phyloP scores from a whole-genome alignment of 2,113 vertebrate genomes.

The Promerops cafer region DNA sequence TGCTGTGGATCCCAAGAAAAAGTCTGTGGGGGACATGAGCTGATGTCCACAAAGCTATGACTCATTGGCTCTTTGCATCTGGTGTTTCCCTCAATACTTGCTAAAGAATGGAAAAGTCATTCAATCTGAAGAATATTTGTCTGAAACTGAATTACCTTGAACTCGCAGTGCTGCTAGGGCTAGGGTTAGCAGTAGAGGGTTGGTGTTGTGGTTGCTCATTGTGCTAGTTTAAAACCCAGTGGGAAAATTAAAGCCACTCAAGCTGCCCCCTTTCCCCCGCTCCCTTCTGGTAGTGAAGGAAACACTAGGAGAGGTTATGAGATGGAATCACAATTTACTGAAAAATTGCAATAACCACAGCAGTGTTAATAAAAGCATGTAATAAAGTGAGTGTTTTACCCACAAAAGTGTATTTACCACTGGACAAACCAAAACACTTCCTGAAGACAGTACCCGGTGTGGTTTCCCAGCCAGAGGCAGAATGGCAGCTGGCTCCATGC shows the following conservation, averaged over 20 bases:
- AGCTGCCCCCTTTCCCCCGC: neutral
- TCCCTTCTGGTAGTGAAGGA: neutral
- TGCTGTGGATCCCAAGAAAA: neutral
- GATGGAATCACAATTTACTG: neutral
- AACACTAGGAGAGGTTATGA: neutral
- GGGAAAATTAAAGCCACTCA: neutral
- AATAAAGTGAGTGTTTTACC: neutral
- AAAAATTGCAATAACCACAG: neutral
- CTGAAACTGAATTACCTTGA: neutral
- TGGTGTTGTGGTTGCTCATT: neutral
- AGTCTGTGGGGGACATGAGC: neutral
- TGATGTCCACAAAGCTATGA: neutral
- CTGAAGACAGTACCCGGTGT: neutral
- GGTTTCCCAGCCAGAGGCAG: neutral
- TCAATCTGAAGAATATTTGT: neutral
- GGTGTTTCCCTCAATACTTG: neutral
- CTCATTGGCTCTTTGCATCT: neutral
- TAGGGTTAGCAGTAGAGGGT: neutral
- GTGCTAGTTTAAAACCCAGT: neutral
- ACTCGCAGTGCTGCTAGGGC: rapidly evolving
- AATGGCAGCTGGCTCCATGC: neutral
- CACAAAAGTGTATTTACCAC: neutral
- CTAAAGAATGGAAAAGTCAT: neutral
- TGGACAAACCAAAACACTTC: neutral
- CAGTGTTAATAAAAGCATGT: neutral